These are phyloP conservation scores for Phaethon lepturus DNA, from an alignment of 2,113 vertebrate species.

Conservation along the genomic window DNA sequence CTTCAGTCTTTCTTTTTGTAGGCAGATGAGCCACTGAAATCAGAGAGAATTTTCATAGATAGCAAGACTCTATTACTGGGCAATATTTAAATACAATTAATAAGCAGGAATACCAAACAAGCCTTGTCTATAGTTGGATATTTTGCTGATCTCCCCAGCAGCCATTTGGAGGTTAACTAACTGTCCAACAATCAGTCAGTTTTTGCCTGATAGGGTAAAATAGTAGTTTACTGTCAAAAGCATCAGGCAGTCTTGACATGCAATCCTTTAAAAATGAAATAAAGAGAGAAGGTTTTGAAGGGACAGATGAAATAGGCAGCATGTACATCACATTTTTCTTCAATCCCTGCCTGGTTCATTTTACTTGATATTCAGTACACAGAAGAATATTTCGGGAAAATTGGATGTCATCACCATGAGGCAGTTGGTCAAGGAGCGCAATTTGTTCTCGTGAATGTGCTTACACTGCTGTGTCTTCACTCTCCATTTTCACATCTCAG, in stretches of 20 bases:
- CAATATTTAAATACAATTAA: not conserved
- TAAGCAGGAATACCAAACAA: not conserved
- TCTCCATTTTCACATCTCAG: not conserved
- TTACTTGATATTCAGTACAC: accelerated
- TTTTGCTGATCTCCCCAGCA: not conserved
- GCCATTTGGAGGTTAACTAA: not conserved
- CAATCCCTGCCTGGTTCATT: not conserved
- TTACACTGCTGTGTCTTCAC: not conserved
- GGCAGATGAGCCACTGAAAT: not conserved
- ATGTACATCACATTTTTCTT: not conserved
- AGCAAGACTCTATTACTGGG: not conserved
- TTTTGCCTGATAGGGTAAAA: not conserved
- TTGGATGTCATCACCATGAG: accelerated
- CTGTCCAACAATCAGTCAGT: not conserved
- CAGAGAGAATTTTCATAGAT: not conserved
- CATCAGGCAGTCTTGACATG: not conserved
- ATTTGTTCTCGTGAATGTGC: not conserved
- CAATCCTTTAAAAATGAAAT: not conserved
- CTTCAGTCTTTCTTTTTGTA: not conserved
- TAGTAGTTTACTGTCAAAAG: not conserved
- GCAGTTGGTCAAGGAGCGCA: not conserved
- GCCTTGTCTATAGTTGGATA: not conserved
- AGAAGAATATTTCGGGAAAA: not conserved
- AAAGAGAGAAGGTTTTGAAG: not conserved
- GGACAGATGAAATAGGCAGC: not conserved